Evolutionary conservation across 2,113 vertebrate species (phyloP).

Genomic region (Delphinus delphis): DNA sequence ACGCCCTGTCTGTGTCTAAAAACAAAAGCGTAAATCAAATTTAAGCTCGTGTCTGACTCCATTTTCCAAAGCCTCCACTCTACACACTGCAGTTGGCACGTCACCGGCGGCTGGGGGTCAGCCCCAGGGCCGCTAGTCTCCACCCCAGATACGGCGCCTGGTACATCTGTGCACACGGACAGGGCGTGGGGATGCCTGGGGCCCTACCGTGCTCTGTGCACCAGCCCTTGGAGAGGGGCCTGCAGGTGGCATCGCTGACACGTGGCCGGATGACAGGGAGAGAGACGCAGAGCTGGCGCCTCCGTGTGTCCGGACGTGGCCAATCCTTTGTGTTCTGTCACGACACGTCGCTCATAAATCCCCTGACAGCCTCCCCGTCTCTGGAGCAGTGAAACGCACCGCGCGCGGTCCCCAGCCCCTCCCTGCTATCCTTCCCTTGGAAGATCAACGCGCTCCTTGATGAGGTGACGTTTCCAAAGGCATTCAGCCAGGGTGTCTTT

Average conservation of each 20-base stretch:
- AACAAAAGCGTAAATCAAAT: no score
- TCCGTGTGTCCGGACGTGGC: accelerated
- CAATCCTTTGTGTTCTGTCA: accelerated
- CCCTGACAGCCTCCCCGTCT: accelerated
- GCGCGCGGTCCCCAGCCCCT: accelerated
- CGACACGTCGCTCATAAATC: accelerated
- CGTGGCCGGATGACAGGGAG: accelerated
- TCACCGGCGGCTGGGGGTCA: accelerated
- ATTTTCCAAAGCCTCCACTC: neutral
- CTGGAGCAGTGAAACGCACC: accelerated
- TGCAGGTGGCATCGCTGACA: accelerated
- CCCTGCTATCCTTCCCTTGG: accelerated
- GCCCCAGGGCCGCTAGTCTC: accelerated
- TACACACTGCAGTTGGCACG: accelerated
- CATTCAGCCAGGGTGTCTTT: accelerated
- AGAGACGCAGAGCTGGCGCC: accelerated
- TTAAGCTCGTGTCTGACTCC: accelerated
- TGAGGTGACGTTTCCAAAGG: neutral
- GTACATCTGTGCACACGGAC: accelerated
- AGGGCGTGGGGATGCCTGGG: accelerated
- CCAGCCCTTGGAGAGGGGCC: neutral
- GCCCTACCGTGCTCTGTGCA: accelerated
- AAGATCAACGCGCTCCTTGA: accelerated
- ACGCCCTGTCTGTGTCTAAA: accelerated
- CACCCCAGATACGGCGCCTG: neutral